Evolutionary conservation across 2,113 vertebrate genomes (phyloP).

Genomic region (Ochotona princeps): DNA sequence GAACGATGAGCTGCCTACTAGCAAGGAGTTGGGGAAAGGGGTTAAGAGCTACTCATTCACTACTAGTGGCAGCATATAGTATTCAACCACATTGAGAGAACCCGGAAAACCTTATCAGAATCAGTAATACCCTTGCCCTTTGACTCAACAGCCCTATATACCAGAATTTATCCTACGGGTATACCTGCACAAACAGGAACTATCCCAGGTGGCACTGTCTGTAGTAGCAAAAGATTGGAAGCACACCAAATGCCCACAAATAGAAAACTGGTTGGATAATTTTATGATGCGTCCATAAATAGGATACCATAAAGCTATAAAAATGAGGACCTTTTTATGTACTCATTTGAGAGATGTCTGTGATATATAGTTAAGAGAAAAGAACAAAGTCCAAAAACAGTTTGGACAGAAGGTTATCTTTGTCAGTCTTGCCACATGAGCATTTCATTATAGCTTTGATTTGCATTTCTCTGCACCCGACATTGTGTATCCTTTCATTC

Average conservation of each 20-base stretch:
- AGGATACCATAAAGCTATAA: constrained; percentile 47
- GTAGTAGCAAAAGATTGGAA: background rate
- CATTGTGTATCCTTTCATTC: background rate
- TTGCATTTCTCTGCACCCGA: background rate
- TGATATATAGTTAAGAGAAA: background rate
- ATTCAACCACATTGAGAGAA: background rate
- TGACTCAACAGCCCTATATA: background rate
- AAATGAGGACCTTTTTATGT: background rate
- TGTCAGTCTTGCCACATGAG: background rate
- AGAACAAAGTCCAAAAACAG: background rate
- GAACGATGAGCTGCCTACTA: background rate
- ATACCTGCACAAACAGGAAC: background rate
- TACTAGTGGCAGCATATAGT: rapidly evolving
- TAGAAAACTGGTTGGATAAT: background rate
- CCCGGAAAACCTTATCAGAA: constrained; percentile 5
- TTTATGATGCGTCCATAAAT: constrained; percentile 11
- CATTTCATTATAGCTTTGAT: background rate
- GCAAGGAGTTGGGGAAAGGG: too few species aligned
- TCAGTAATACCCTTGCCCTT: background rate
- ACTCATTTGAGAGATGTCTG: constrained; percentile 37
- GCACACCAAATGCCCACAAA: background rate
- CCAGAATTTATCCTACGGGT: background rate
- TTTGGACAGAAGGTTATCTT: background rate
- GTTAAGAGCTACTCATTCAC: background rate
- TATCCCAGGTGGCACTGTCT: background rate